Evolutionary conservation across 2,888 invertebrate genomes (phyloP).

Genomic region (Alitta virens): DNA sequence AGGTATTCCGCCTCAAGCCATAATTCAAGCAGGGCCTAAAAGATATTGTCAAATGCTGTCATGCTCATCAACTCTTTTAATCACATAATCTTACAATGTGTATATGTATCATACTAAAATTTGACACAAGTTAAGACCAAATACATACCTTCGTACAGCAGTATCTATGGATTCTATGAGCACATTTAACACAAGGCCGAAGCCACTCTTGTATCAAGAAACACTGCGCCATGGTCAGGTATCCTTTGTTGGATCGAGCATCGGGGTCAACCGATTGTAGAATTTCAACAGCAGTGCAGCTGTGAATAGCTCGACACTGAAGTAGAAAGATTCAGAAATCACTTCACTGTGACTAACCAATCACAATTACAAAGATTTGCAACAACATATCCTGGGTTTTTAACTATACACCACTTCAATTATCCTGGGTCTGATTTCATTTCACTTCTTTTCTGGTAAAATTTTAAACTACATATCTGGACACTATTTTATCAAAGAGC

Average conservation of each 20-base stretch:
- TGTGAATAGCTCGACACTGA: constrained; percentile 23
- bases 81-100: neutral
- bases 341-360: too few relatives aligned
- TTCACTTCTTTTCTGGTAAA: too few relatives aligned
- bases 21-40: constrained; percentile 16
- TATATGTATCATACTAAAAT: too few relatives aligned
- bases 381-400: too few relatives aligned
- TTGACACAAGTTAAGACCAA: too few relatives aligned
- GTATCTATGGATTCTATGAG: constrained; percentile 12
- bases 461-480: too few relatives aligned
- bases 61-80: neutral
- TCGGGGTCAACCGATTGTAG: constrained; percentile 29
- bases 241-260: constrained; percentile 30
- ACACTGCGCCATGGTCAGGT: constrained; percentile 46
- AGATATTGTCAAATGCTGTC: neutral
- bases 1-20: constrained; percentile 22
- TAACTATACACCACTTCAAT: too few relatives aligned
- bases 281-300: constrained; percentile 26
- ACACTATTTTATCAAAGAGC: too few relatives aligned
- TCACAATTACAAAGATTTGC: too few relatives aligned
- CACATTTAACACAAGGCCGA: constrained; percentile 16
- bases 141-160: constrained; percentile 46
- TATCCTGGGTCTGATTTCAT: too few relatives aligned
- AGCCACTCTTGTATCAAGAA: constrained; percentile 55
- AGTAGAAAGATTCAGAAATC: neutral